phyloP scores from a whole-genome alignment of 2,113 vertebrate genomes.

The Sakesphorus luctuosus region DNA sequence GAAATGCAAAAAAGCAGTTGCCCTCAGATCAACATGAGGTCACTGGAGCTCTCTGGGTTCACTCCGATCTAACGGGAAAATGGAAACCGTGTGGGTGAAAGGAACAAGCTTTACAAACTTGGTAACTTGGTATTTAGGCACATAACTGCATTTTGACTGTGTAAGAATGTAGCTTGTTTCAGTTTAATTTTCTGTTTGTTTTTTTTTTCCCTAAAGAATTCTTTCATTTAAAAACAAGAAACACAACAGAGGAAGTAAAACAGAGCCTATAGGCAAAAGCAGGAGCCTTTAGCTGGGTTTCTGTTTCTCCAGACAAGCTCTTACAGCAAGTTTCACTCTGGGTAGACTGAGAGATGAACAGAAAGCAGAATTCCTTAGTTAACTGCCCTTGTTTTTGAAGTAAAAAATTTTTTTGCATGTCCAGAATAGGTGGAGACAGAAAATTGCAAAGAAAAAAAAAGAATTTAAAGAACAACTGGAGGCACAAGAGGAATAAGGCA shows the following conservation, averaged over 20 bases:
- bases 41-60: background rate
- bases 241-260: background rate
- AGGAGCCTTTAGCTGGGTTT: background rate
- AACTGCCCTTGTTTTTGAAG: background rate
- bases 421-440: background rate
- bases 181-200: background rate
- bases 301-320: background rate
- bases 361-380: background rate
- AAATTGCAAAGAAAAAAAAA: background rate
- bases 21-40: background rate
- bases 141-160: background rate
- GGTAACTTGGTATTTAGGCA: rapidly evolving
- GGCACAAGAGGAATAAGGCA: background rate
- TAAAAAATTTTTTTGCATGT: background rate
- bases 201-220: background rate
- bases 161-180: background rate
- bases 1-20: background rate
- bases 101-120: background rate
- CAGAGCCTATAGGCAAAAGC: background rate
- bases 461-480: background rate
- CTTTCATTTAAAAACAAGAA: background rate
- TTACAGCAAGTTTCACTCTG: background rate
- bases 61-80: background rate
- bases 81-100: background rate
- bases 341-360: background rate